Base-by-base conservation (phyloP, 1,140 invertebrate species). In the Hylyphantes graminicola region DNA sequence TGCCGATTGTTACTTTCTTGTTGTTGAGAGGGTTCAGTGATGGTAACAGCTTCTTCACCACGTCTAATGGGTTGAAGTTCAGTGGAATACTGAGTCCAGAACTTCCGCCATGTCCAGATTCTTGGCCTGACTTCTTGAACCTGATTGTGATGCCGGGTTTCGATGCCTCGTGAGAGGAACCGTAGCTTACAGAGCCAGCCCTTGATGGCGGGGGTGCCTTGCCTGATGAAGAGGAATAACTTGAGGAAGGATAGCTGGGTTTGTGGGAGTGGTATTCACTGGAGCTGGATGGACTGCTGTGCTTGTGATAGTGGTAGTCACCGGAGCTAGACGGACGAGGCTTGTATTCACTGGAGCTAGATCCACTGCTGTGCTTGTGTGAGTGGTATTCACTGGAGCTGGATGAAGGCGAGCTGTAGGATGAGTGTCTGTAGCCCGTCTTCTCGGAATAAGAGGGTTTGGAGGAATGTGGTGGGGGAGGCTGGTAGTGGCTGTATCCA, bases 1-100 rank as follows among this genome's bases (percentile, higher is more conserved):
- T 85, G 15, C 82, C 82, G 11, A 85, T 85, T 4, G 82, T 85
- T 6, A 85, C 72, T 70, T 85, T 85, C 17, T 85, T 85, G 61
- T 85, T 85, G 55, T 68, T 77, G 2, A 85, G 21, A 9, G 82
- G 82, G 63, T 85, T 85, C 9, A 85, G 65, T 0, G 81, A 54
- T 0, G 82, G 82, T 8, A 70, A 21, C 57, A 85, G 63, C 12
- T 85, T 85, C 50, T 85, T 85, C 6, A 75, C 64, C 7, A 85
- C 82, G 12, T 76, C 82, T 12, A 85, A 13, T n/a, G 82, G 82
- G 21, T 70, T 85, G 21, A 85, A 76, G 21, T 51, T 76, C 0
- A 85, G 54, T 53, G 82, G 82, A 19, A 85, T 77, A 15, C 17
- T 85, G 10, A 77, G 7, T 57, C 81, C 81, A 65, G 55, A 50